phyloP scores from a whole-genome alignment of 2,797 vertebrate genomes.

The Sebastes miniatus region DNA sequence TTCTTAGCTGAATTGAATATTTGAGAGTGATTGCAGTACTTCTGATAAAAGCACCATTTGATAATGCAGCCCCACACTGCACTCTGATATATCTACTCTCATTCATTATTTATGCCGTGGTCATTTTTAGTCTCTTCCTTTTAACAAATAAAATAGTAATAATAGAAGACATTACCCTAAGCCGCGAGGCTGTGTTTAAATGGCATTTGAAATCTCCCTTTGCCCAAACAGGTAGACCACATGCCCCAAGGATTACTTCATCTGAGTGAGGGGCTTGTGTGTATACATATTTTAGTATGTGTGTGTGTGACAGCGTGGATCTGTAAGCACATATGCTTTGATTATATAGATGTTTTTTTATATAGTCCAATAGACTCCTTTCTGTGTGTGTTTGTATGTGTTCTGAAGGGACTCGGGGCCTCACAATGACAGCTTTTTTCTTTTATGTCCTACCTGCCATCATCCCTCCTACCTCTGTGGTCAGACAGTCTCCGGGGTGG shows the following conservation, averaged over 20 bases:
- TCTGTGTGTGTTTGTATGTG: neutral
- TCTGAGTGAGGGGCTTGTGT: conserved; percentile 29
- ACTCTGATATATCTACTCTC: conserved; percentile 75
- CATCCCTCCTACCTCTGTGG: conserved; percentile 45
- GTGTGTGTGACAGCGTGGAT: conserved; percentile 13
- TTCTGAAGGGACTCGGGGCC: neutral
- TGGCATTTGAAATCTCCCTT: conserved; percentile 59
- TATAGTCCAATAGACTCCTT: neutral
- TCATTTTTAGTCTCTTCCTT: conserved; percentile 83
- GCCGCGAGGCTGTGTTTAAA: conserved; percentile 57
- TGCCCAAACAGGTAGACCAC: conserved; percentile 39
- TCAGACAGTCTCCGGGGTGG: conserved; percentile 36
- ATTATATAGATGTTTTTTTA: conserved; percentile 2
- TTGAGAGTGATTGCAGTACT: conserved; percentile 75
- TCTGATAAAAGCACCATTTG: conserved; percentile 85
- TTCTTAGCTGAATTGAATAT: conserved; percentile 81
- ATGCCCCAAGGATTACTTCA: conserved; percentile 51
- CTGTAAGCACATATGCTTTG: conserved; percentile 8
- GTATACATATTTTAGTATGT: conserved; percentile 52
- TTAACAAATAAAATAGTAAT: conserved; percentile 87
- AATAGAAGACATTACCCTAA: conserved; percentile 79
- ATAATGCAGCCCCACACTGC: conserved; percentile 74
- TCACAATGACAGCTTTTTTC: conserved; percentile 48
- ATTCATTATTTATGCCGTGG: conserved; percentile 77
- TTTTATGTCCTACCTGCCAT: conserved; percentile 52